Conservation (phyloP, 1,140 invertebrate species). For the Bombyx mori region ASM3026992v2 NC_085117.1:5391501-5392000, state of each 20-base stretch:
- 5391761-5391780: conserved; percentile 39
- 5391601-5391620: conserved; percentile 16
- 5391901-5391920: background rate
- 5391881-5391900: background rate
- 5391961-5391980: no score
- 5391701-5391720: conserved; percentile 48
- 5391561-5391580: conserved; percentile 24
- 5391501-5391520: conserved; percentile 39
- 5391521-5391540: conserved; percentile 43
- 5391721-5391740: conserved; percentile 45
- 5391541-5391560: conserved; percentile 47
- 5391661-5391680: conserved; percentile 61
- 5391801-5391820: conserved; percentile 1
- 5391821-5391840: background rate
- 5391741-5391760: conserved; percentile 42
- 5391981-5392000: no score
- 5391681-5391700: conserved; percentile 51
- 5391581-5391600: conserved; percentile 26
- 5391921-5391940: no score
- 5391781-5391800: conserved; percentile 25
- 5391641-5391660: conserved; percentile 44
- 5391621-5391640: conserved; percentile 47
- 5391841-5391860: no score
- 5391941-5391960: no score
- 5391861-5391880: background rate